A percentile compares a stretch with the other conserved stretches of the same genome.
Evolutionary conservation across 1,140 invertebrate genomes (phyloP).

Genomic region (Bombus pascuorum): DNA sequence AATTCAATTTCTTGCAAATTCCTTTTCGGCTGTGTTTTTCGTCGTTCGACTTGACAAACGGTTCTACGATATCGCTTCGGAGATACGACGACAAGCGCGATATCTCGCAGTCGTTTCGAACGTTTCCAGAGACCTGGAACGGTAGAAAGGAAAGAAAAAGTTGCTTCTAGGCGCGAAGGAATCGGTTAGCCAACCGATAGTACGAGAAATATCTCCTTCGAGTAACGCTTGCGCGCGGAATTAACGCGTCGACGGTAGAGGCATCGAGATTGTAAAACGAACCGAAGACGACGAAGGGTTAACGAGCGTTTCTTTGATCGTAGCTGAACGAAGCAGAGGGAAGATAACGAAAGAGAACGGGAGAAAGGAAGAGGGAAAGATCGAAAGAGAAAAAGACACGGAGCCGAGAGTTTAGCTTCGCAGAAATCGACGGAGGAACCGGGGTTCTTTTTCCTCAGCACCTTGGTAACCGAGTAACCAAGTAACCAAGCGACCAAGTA

Average conservation of each 20-base stretch:
- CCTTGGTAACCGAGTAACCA: slow-evolving; percentile 55
- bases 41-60: background rate
- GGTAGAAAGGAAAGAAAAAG: too few species aligned
- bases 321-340: background rate
- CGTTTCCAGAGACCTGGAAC: too few species aligned
- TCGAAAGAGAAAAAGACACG: background rate
- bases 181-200: background rate
- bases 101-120: too few species aligned
- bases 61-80: background rate
- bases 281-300: background rate
- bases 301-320: slow-evolving; percentile 26
- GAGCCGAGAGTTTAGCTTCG: slow-evolving; percentile 8
- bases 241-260: background rate
- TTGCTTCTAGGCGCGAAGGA: too few species aligned
- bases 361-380: background rate
- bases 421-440: slow-evolving; percentile 4
- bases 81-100: background rate
- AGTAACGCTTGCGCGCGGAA: background rate
- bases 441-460: slow-evolving; percentile 45
- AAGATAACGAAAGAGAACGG: background rate
- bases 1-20: too few species aligned
- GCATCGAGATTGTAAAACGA: background rate
- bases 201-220: background rate
- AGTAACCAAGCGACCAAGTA: slow-evolving; percentile 73
- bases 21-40: too few species aligned